phyloP scores from a whole-genome alignment of 2,113 vertebrate genomes.

The Solea senegalensis region DNA sequence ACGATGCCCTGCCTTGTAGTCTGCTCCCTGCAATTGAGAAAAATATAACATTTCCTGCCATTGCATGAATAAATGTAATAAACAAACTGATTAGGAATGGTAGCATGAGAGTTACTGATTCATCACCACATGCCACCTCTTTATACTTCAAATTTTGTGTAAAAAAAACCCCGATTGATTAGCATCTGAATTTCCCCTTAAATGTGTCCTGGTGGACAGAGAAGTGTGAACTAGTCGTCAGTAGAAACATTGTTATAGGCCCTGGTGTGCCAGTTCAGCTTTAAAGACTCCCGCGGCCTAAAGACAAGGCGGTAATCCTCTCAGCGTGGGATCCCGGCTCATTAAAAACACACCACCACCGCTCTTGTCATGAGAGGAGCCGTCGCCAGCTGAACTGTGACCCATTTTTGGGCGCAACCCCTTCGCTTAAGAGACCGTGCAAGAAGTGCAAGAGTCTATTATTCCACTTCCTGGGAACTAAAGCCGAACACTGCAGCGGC shows the following conservation, averaged over 20 bases:
- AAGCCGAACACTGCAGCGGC: slow-evolving; percentile 37
- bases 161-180: background rate
- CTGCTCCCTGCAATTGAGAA: too few species aligned
- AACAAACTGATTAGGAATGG: too few species aligned
- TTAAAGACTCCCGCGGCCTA: slow-evolving; percentile 38
- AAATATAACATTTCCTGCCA: too few species aligned
- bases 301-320: slow-evolving; percentile 65
- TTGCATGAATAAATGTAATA: background rate
- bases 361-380: slow-evolving; percentile 38
- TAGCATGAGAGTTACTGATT: background rate
- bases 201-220: background rate
- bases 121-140: background rate
- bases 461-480: slow-evolving; percentile 71
- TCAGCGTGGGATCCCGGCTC: slow-evolving; percentile 67
- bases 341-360: slow-evolving; percentile 63
- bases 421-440: slow-evolving; percentile 56
- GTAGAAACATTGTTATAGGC: slow-evolving; percentile 22
- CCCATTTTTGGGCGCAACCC: slow-evolving; percentile 71
- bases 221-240: slow-evolving; percentile 7
- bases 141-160: too few species aligned
- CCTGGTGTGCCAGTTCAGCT: slow-evolving; percentile 22
- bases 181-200: background rate
- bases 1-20: too few species aligned
- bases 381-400: slow-evolving; percentile 66
- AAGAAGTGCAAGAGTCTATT: slow-evolving; percentile 39